Percentiles rank a stretch among this genome's conserved stretches.
Evolutionary conservation across 2,797 vertebrate genomes (phyloP).

Genomic region (Petrocephalus schoutedeni): DNA sequence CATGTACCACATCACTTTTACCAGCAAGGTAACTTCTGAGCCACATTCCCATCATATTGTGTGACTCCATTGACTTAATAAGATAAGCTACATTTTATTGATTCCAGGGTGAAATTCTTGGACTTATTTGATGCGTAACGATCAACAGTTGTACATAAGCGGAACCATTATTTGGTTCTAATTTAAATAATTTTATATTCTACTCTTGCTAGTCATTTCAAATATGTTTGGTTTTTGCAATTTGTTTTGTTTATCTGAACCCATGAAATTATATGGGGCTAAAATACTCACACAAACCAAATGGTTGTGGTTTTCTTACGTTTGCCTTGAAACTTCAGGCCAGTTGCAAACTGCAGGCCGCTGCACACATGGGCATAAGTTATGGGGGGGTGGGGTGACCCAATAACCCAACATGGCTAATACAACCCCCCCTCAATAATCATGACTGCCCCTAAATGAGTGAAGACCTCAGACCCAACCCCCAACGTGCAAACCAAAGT

Average conservation of each 20-base stretch:
- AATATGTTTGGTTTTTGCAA: not conserved
- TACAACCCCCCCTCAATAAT: too few relatives aligned
- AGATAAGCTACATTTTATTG: not conserved
- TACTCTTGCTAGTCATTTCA: not conserved
- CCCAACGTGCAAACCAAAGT: too few relatives aligned
- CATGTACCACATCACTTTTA: conserved; percentile 67
- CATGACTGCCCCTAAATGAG: too few relatives aligned
- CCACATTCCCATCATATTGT: not conserved
- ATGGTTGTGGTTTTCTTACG: not conserved
- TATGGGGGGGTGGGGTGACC: too few relatives aligned
- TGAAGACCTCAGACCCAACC: too few relatives aligned
- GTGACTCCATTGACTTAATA: not conserved
- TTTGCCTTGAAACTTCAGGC: not conserved
- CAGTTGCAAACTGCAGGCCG: not conserved
- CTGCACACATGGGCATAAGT: not conserved
- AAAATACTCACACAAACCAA: not conserved
- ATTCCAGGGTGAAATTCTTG: not conserved
- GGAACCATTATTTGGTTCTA: not conserved
- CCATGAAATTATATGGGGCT: not conserved
- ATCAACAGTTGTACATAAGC: not conserved
- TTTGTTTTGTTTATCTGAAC: not conserved
- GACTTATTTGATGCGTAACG: not conserved
- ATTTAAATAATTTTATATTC: not conserved
- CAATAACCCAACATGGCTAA: too few relatives aligned
- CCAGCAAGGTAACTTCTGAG: conserved; percentile 57